Conservation (phyloP, 1,140 invertebrate species). For the Drosophila insularis region DNA sequence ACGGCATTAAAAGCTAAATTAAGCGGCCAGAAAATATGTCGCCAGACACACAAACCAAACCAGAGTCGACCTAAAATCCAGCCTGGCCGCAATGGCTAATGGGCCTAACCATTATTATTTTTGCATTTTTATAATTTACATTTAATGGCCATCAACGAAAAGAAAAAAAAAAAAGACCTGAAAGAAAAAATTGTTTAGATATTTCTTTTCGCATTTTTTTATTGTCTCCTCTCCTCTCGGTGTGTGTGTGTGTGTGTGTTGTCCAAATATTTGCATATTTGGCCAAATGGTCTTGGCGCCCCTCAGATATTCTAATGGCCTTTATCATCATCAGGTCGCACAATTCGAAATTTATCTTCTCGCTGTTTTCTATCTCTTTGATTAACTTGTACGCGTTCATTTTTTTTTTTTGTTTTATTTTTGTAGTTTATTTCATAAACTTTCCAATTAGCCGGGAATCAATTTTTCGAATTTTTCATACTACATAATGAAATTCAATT, state of each 20-base stretch:
- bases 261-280: slow-evolving; percentile 70
- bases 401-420: background rate
- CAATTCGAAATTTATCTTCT: slow-evolving; percentile 3
- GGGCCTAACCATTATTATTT: slow-evolving; percentile 36
- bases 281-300: slow-evolving; percentile 33
- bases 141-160: slow-evolving; percentile 78
- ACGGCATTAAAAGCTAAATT: slow-evolving; percentile 79
- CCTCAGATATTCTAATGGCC: slow-evolving; percentile 44
- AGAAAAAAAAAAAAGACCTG: slow-evolving; percentile 63
- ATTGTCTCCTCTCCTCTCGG: background rate
- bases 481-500: slow-evolving; percentile 72
- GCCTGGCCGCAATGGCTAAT: slow-evolving; percentile 35
- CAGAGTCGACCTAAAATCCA: slow-evolving; percentile 12
- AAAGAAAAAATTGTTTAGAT: slow-evolving; percentile 36
- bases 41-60: slow-evolving; percentile 18
- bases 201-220: slow-evolving; percentile 6
- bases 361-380: slow-evolving; percentile 8
- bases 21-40: slow-evolving; percentile 61
- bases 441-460: slow-evolving; percentile 63
- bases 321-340: slow-evolving; percentile 4
- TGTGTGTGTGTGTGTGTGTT: slow-evolving; percentile 14
- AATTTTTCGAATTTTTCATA: slow-evolving; percentile 56
- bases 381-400: slow-evolving; percentile 22
- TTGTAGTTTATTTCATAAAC: slow-evolving; percentile 55
- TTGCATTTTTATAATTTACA: slow-evolving; percentile 70